Evolutionary conservation across 2,888 invertebrate genomes (phyloP).

Genomic region (Junonia oenone): DNA sequence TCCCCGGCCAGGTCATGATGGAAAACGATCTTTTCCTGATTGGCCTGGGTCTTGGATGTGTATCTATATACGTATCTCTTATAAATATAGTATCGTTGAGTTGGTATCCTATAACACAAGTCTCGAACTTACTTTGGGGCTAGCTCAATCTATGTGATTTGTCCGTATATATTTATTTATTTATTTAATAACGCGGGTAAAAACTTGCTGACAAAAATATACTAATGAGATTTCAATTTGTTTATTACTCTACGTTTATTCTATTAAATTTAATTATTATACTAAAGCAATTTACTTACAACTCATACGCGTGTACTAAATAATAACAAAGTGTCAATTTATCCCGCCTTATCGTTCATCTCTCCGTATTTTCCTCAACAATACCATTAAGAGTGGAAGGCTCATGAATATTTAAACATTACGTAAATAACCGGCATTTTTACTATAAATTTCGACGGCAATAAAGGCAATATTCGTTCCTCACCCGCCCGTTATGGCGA

Average conservation of each 20-base stretch:
- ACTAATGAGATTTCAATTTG: too few relatives aligned
- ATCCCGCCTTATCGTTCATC: background rate
- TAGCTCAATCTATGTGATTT: too few relatives aligned
- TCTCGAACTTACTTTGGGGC: too few relatives aligned
- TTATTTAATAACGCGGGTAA: too few relatives aligned
- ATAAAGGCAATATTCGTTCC: conserved; percentile 1
- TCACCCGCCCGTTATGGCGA: background rate
- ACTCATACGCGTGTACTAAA: background rate
- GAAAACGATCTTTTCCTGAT: too few relatives aligned
- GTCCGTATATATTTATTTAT: too few relatives aligned
- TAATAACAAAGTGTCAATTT: conserved; percentile 1
- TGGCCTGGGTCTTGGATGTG: too few relatives aligned
- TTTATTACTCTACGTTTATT: background rate
- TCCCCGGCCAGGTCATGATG: too few relatives aligned
- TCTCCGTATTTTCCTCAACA: background rate
- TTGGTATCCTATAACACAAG: too few relatives aligned
- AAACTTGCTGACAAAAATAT: too few relatives aligned
- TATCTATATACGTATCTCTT: too few relatives aligned
- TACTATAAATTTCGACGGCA: conserved; percentile 1
- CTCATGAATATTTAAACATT: conserved; percentile 11
- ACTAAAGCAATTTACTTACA: background rate
- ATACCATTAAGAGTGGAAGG: background rate
- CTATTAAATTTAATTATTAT: background rate
- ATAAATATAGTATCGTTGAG: too few relatives aligned
- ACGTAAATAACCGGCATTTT: conserved; percentile 12